Evolutionary conservation across 2,113 vertebrate genomes (phyloP), one percentile per base, ranked within the genome.

Genomic region (Epinephelus cyanopodus): DNA sequence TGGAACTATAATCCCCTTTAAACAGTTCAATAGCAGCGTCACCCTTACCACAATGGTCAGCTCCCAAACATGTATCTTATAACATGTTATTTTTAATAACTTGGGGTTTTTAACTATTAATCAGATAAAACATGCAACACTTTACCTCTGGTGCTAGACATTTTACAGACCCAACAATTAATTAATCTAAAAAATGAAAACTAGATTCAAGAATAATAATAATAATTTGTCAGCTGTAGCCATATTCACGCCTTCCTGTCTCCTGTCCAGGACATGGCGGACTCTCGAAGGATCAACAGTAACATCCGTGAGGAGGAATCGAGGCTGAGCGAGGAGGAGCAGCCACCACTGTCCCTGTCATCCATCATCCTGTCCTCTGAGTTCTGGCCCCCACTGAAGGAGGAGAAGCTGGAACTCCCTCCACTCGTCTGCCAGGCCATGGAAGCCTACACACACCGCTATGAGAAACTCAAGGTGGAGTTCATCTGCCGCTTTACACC

Each of bases 381-480:
- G 95, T 99, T 99, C 94, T 99, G 98, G 98, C 98, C 98, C 0
- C 93, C 96, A 0, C 96, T 99, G 68, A 99, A 99, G 90, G 98
- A 99, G 48, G 98, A 99, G 95, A 99, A 99, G 91, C 95, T 99
- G 79, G 98, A 99, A 91, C 96, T 99, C 3, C 98, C 98, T 0
- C 94, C 96, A 3, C 91, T 95, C 11, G 84, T 97, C 63, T 95
- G 95, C 81, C 96, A 95, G 80, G 96, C 97, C 73, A 97, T 99
- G 95, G 98, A 99, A 62, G 94, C 95, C 4, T 99, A 99, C 92
- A 97, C 98, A 11, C 96, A 96, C 80, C 97, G 97, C 89, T 99
- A 99, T 1, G 98, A 99, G 94, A 99, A 99, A 50, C 95, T 99
- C 10, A 99, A 99, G 97, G 98, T 98, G 73, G 71, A 21, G 58